Percentiles rank a stretch among this genome's conserved stretches.
Evolutionary conservation across 2,113 vertebrate species (phyloP).

Genomic region (Steatornis caripensis): DNA sequence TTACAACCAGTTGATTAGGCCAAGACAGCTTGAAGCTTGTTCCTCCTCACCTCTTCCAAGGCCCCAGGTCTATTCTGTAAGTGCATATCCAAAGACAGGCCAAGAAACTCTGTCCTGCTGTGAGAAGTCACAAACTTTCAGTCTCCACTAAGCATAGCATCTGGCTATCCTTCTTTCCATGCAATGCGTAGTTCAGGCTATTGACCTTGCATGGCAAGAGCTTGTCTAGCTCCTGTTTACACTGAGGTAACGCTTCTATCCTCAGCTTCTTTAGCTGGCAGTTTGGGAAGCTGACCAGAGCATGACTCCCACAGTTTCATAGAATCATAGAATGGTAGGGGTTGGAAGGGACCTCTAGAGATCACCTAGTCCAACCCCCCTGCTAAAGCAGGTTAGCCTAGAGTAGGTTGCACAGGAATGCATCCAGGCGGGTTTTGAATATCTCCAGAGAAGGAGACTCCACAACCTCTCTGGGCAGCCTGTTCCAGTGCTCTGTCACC

Average conservation of each 20-base stretch:
- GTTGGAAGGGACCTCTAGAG: too few species aligned
- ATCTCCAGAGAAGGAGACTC: too few species aligned
- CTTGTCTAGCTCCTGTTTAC: neutral
- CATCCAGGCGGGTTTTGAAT: too few species aligned
- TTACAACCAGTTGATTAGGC: neutral
- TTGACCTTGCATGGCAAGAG: neutral
- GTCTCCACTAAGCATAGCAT: neutral
- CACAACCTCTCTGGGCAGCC: too few species aligned
- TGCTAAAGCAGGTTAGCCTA: too few species aligned
- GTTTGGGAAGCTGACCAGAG: neutral
- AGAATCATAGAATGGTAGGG: too few species aligned
- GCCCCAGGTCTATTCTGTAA: neutral
- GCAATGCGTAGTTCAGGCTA: neutral
- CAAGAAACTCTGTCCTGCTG: neutral
- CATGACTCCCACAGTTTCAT: neutral
- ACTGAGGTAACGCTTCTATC: neutral
- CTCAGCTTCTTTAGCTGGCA: neutral
- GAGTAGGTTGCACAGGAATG: too few species aligned
- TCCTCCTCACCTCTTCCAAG: neutral
- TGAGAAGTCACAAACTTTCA: neutral
- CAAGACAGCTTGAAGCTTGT: fast-evolving
- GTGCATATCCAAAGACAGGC: neutral
- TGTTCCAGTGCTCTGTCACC: too few species aligned
- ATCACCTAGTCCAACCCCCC: too few species aligned
- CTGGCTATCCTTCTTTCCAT: neutral